Conservation (phyloP, 2,113 vertebrate genomes). For the Aplodontia rufa region DNA sequence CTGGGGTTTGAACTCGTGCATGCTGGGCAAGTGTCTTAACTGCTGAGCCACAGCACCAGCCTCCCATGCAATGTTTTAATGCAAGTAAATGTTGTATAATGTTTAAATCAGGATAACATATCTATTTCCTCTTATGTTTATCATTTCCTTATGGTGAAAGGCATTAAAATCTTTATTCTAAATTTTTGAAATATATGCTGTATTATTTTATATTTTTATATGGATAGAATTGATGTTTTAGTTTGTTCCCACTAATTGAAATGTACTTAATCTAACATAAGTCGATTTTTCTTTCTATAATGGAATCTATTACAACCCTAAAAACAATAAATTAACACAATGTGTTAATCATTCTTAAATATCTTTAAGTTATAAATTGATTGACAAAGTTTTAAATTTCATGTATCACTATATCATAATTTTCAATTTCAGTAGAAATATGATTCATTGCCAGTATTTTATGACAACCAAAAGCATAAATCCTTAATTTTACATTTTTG, state of each 20-base stretch:
- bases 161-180: not conserved
- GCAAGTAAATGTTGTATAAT: not conserved
- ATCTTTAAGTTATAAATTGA: not conserved
- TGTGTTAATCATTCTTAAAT: not conserved
- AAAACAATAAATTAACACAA: not conserved
- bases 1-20: no score
- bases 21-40: no score
- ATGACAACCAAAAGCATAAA: not conserved
- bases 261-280: not conserved
- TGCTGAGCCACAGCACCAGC: no score
- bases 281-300: not conserved
- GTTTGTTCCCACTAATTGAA: not conserved
- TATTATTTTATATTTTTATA: not conserved
- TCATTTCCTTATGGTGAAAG: not conserved
- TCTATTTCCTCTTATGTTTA: not conserved
- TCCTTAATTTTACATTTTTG: not conserved
- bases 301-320: not conserved
- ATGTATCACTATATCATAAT: not conserved
- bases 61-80: no score
- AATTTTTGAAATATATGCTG: not conserved
- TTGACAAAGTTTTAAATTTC: not conserved
- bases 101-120: not conserved
- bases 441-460: not conserved
- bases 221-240: not conserved
- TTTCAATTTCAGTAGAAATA: not conserved